Percentiles rank a stretch among this genome's conserved stretches.
Evolutionary conservation across 2,113 vertebrate species (phyloP).

Genomic region (Pionites leucogaster): DNA sequence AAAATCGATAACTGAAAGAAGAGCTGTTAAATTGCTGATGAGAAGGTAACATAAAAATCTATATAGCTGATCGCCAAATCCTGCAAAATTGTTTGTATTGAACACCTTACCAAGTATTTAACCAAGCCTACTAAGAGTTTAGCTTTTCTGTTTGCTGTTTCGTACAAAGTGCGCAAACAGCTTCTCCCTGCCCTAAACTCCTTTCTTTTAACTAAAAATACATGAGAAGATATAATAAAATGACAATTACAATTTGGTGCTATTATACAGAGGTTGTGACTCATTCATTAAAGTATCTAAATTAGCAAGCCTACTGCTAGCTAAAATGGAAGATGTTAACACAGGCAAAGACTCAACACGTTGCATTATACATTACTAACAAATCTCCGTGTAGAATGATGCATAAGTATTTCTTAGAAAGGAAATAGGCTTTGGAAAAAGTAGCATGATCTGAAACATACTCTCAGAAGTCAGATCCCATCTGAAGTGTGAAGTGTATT

Average conservation of each 20-base stretch:
- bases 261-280: constrained; percentile 19
- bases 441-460: background rate
- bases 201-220: background rate
- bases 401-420: background rate
- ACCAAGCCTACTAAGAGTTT: background rate
- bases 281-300: constrained; percentile 51
- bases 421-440: background rate
- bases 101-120: background rate
- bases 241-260: background rate
- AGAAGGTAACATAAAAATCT: background rate
- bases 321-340: constrained; percentile 33
- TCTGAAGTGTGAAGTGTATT: background rate
- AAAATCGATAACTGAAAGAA: background rate
- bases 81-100: background rate
- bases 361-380: background rate
- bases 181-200: background rate
- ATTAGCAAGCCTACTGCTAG: constrained; percentile 9
- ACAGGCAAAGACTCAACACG: background rate
- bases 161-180: background rate
- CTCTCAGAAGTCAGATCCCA: background rate
- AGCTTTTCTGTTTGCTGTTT: background rate
- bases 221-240: background rate
- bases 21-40: background rate
- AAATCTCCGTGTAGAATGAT: background rate
- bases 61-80: background rate